Evolutionary conservation across 2,113 vertebrate species (phyloP).

Genomic region (Fregata magnificens): DNA sequence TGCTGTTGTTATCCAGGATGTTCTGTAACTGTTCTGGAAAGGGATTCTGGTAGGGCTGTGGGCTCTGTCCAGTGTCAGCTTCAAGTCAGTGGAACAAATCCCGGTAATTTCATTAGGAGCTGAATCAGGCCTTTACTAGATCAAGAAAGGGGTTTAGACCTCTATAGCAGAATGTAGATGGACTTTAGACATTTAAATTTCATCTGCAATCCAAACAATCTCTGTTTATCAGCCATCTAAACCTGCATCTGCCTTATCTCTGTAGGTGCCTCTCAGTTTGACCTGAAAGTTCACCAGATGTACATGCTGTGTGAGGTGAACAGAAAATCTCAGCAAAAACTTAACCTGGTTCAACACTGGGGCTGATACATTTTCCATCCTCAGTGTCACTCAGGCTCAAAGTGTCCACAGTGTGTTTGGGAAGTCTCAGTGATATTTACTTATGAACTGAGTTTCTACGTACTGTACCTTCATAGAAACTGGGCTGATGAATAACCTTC

Average conservation of each 20-base stretch:
- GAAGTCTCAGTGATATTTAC: background rate
- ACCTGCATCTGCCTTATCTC: background rate
- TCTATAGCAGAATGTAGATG: background rate
- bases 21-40: background rate
- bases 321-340: background rate
- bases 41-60: background rate
- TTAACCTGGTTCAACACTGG: background rate
- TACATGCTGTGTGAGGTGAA: background rate
- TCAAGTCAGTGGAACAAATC: constrained; percentile 11
- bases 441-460: background rate
- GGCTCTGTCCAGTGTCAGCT: background rate
- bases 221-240: background rate
- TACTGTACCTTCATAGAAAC: background rate
- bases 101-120: constrained; percentile 10
- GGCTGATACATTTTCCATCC: background rate
- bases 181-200: constrained; percentile 10
- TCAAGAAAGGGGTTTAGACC: background rate
- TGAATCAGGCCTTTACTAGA: background rate
- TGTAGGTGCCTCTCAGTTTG: background rate
- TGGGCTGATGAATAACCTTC: background rate
- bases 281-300: background rate
- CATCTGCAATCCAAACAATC: background rate
- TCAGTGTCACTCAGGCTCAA: background rate
- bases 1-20: background rate
- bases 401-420: background rate